These are phyloP conservation scores for Agonopterix subpropinquella DNA, from an alignment of 2,888 invertebrate species.

Conservation along the genomic window DNA sequence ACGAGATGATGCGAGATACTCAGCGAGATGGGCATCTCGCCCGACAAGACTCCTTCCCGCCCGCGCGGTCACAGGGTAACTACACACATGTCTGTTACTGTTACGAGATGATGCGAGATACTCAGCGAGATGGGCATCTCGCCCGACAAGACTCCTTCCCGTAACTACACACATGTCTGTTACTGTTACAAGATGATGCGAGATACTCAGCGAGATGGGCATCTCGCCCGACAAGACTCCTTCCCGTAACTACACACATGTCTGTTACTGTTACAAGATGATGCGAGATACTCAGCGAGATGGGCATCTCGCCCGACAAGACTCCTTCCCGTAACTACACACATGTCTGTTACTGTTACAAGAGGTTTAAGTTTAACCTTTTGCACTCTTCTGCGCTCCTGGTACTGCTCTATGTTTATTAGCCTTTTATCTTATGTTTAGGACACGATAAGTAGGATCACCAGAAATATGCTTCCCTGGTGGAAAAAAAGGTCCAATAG, in stretches of 20 bases:
- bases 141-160: conserved; percentile 83
- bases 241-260: conserved; percentile 35
- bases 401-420: too few species aligned
- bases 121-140: conserved; percentile 94
- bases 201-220: conserved; percentile 93
- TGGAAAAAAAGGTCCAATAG: too few species aligned
- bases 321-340: conserved; percentile 67
- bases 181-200: conserved; percentile 94
- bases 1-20: conserved; percentile 95
- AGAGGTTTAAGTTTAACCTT: too few species aligned
- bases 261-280: too few species aligned
- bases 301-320: conserved; percentile 94
- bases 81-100: too few species aligned
- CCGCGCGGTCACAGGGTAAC: conserved; percentile 79
- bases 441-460: too few species aligned
- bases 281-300: conserved; percentile 93
- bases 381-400: too few species aligned
- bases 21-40: conserved; percentile 92
- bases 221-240: conserved; percentile 91
- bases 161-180: conserved; percentile 35
- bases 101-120: conserved; percentile 94
- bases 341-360: too few species aligned
- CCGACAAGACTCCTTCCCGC: conserved; percentile 82
- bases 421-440: too few species aligned
- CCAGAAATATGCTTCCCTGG: too few species aligned